Percentiles rank a stretch among this genome's conserved stretches.
Conservation (phyloP, 92 coral and sea anemone genomes). For the Bergia sp. region DNA sequence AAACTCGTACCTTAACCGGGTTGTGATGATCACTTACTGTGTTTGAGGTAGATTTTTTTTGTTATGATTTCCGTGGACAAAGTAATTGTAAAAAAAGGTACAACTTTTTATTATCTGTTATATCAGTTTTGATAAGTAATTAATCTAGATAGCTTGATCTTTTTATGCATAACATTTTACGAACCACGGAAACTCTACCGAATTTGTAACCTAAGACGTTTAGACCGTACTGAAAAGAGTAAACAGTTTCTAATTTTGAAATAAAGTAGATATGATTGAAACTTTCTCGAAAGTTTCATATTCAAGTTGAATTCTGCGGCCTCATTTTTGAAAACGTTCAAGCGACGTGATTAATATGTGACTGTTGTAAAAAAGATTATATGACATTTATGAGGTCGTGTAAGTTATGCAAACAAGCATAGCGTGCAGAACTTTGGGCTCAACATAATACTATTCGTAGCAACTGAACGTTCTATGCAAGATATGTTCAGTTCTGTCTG, state of each 20-base stretch:
- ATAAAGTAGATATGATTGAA: not conserved
- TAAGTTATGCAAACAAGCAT: not conserved
- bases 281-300: not conserved
- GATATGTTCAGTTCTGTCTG: not conserved
- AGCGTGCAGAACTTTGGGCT: not conserved
- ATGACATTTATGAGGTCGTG: too few relatives aligned
- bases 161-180: not conserved
- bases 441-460: too few relatives aligned
- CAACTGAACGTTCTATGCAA: too few relatives aligned
- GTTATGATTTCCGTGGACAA: not conserved
- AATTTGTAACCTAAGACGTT: too few relatives aligned
- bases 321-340: not conserved
- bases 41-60: not conserved
- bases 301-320: not conserved
- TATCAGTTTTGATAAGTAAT: not conserved
- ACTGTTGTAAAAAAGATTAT: not conserved
- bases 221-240: too few relatives aligned
- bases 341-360: not conserved
- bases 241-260: too few relatives aligned
- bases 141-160: too few relatives aligned
- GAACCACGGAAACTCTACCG: not conserved
- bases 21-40: not conserved
- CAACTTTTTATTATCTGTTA: not conserved
- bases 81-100: not conserved
- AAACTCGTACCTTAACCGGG: too few relatives aligned